A percentile compares a stretch with the other conserved stretches of the same genome.
phyloP scores from a whole-genome alignment of 2,113 vertebrate genomes.

The Salminus brasiliensis region DNA sequence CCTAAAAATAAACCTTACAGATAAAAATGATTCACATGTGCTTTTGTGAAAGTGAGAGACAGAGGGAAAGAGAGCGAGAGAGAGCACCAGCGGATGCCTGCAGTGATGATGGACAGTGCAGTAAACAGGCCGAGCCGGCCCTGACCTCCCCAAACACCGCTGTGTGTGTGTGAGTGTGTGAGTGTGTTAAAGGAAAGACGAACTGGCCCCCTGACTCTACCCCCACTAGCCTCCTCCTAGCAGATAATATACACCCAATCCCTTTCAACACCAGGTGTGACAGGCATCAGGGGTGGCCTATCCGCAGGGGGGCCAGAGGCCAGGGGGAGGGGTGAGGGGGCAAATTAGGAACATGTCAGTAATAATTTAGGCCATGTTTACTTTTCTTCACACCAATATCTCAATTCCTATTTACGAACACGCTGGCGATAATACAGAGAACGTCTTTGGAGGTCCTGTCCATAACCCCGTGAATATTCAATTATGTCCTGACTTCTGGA shows the following conservation, averaged over 20 bases:
- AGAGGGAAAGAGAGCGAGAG: slow-evolving; percentile 11
- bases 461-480: background rate
- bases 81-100: slow-evolving; percentile 65
- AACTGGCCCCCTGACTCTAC: slow-evolving; percentile 71
- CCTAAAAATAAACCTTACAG: too few relatives aligned
- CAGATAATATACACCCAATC: slow-evolving; percentile 79
- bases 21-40: too few relatives aligned
- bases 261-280: slow-evolving; percentile 79
- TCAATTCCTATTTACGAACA: slow-evolving; percentile 65
- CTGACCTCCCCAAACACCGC: slow-evolving; percentile 69
- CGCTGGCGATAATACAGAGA: slow-evolving; percentile 63
- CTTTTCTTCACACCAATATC: slow-evolving; percentile 75
- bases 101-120: slow-evolving; percentile 72
- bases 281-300: slow-evolving; percentile 79
- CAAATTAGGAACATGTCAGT: slow-evolving; percentile 81
- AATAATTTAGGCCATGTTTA: slow-evolving; percentile 76
- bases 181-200: slow-evolving; percentile 72
- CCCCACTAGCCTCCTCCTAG: slow-evolving; percentile 71
- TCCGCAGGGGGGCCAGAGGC: slow-evolving; percentile 69
- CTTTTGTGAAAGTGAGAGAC: background rate
- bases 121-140: slow-evolving; percentile 74
- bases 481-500: background rate
- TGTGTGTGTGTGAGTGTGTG: slow-evolving; percentile 35
- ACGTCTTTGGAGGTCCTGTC: slow-evolving; percentile 39
- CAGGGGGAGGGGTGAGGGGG: slow-evolving; percentile 68